Evolutionary conservation across 2,888 invertebrate genomes (phyloP), one percentile per base, ranked within the genome.

Genomic region (Malthinus flaveolus): DNA sequence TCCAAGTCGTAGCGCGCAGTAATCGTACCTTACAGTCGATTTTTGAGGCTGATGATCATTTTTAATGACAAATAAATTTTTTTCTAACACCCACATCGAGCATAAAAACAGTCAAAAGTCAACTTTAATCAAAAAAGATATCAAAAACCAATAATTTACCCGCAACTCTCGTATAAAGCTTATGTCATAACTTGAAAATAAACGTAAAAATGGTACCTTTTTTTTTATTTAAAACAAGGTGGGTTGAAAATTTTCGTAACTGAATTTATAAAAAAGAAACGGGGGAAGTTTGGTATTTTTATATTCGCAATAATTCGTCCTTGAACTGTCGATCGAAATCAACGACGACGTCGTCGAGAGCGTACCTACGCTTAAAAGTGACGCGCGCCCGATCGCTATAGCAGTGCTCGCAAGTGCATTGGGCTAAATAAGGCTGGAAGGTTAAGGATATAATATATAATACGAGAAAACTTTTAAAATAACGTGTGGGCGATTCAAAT

Each of bases 361-460:
- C 49, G 52, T 52, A 46, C 56, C 53, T 56, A 56, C 60, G 56
- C 56, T 33, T 52, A 42, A 23, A 23, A 44, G 35, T 58, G 48
- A 52, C 58, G 36, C 49, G 33, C 49, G 49, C 50, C 5, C 23
- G 2, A 23, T 2, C 23, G 5, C n/a, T n/a, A n/a, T n/a, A n/a
- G n/a, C n/a, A n/a, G n/a, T n/a, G 23, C 23, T 51, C 53, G 57
- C 57, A 62, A 59, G 59, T 62, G 62, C 59, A 62, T 39, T 57
- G 62, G 46, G 53, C 62, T 56, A 56, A 62, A 64, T 64, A 64
- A 59, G 60, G 62, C 49, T 51, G 57, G 54, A 64, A 64, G 64
- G 64, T 64, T 64, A 64, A 64, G 64, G 62, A 64, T 64, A 61
- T 54, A 55, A n/a, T n/a, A 23, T 23, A 23, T 23, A 23, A 23